These are phyloP conservation scores for Malacosoma neustria DNA, from an alignment of 2,888 invertebrate genomes.

Conservation along the genomic window DNA sequence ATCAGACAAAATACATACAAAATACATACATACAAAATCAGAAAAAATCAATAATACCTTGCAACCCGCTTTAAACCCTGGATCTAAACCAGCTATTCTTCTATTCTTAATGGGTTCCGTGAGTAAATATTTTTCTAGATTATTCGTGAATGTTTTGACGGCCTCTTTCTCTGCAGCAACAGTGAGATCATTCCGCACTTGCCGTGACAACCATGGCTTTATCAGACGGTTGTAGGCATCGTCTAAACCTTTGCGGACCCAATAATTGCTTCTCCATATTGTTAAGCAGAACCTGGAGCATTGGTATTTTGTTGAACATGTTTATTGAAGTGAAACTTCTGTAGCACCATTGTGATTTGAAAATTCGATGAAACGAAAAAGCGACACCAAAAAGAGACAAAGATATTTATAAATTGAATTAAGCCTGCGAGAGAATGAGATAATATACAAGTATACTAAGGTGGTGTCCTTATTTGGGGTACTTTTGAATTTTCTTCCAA, in stretches of 20 bases:
- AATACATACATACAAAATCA: too few species aligned
- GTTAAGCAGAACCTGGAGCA: slow-evolving; percentile 47
- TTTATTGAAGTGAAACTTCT: too few species aligned
- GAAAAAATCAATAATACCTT: slow-evolving; percentile 72
- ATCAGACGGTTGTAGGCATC: slow-evolving; percentile 63
- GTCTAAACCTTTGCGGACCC: slow-evolving; percentile 53
- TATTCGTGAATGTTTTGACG: slow-evolving; percentile 88
- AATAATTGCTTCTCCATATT: slow-evolving; percentile 47
- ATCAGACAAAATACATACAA: too few species aligned
- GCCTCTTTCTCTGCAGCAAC: slow-evolving; percentile 86
- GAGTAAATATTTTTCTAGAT: slow-evolving; percentile 88
- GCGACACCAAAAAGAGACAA: too few species aligned
- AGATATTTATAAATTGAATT: too few species aligned
- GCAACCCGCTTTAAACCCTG: slow-evolving; percentile 92
- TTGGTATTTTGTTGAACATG: too few species aligned
- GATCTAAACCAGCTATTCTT: slow-evolving; percentile 90
- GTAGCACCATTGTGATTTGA: too few species aligned
- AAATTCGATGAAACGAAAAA: too few species aligned
- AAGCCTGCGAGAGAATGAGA: too few species aligned
- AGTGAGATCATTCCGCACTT: slow-evolving; percentile 83
- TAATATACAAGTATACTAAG: too few species aligned
- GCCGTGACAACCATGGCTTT: slow-evolving; percentile 79
- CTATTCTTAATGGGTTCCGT: slow-evolving; percentile 87
- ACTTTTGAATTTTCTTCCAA: too few species aligned
- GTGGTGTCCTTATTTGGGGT: too few species aligned